phyloP scores from a whole-genome alignment of 37 sponge, comb jelly and placozoan genomes.

The Theonella swinhoei region DNA sequence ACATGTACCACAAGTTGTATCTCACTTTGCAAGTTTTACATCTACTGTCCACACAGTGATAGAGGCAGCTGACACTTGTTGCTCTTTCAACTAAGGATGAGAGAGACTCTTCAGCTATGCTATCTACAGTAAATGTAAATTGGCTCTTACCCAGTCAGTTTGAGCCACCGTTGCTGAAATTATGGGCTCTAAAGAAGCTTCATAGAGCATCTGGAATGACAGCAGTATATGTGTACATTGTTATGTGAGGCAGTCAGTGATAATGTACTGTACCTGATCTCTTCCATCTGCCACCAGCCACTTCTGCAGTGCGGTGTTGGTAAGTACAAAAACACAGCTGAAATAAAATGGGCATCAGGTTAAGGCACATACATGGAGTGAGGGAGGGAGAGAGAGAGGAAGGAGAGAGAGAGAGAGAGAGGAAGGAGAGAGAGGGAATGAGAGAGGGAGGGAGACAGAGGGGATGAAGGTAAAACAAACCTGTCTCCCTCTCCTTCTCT shows the following conservation, averaged over 20 bases:
- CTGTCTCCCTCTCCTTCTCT: background rate
- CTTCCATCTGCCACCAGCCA: conserved; percentile 20
- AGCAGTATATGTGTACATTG: too few species aligned
- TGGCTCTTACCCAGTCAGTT: background rate
- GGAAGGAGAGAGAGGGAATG: too few species aligned
- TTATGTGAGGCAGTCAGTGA: background rate
- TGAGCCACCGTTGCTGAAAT: background rate
- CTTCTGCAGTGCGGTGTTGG: conserved; percentile 46
- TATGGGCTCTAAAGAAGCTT: background rate
- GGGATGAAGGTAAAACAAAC: background rate
- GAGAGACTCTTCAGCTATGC: too few species aligned
- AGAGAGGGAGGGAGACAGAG: background rate
- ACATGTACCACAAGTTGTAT: too few species aligned
- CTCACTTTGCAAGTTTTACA: background rate
- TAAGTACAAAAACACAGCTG: conserved; percentile 24
- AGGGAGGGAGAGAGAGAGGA: too few species aligned
- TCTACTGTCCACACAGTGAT: background rate
- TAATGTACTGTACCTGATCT: conserved; percentile 13
- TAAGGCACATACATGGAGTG: too few species aligned
- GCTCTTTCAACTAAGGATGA: background rate
- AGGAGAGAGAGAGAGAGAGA: too few species aligned
- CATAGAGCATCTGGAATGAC: background rate
- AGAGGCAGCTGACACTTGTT: background rate
- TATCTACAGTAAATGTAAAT: too few species aligned
- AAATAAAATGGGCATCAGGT: too few species aligned